Conservation (phyloP, 2,888 invertebrate species). For the Agonopterix subpropinquella region DNA sequence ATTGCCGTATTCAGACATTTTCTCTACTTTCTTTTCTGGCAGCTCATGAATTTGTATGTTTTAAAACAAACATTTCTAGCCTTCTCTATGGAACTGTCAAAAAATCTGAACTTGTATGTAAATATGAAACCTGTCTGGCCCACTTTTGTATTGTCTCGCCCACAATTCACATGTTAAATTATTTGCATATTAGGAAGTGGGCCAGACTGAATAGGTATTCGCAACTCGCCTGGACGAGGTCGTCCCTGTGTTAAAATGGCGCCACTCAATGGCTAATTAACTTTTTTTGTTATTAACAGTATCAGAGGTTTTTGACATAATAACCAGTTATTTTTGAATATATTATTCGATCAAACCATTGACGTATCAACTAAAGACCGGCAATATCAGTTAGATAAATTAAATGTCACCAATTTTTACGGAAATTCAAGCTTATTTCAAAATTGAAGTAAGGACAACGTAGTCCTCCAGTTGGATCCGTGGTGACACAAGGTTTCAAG, state of each 20-base stretch:
- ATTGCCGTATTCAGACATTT: conserved; percentile 19
- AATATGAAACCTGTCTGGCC: conserved; percentile 46
- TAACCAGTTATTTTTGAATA: conserved; percentile 5
- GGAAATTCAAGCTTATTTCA: too few species aligned
- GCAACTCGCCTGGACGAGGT: conserved; percentile 32
- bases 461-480: too few species aligned
- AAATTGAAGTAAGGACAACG: too few species aligned
- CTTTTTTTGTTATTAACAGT: conserved; percentile 4
- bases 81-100: conserved; percentile 27
- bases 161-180: conserved; percentile 50
- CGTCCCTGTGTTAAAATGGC: conserved; percentile 19
- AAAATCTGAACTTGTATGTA: conserved; percentile 37
- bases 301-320: conserved; percentile 8
- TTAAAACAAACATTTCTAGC: conserved; percentile 19
- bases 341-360: too few species aligned
- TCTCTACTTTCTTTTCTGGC: conserved; percentile 27
- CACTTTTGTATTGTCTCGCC: conserved; percentile 56
- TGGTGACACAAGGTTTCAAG: too few species aligned
- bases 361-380: too few species aligned
- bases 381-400: too few species aligned
- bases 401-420: too few species aligned
- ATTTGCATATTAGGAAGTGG: conserved; percentile 70
- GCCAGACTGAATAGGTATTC: conserved; percentile 46
- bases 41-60: conserved; percentile 29
- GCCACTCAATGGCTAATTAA: conserved; percentile 6